These are phyloP conservation scores for Bhutanitis thaidina DNA, from an alignment of 2,888 invertebrate species.

Conservation along the genomic window DNA sequence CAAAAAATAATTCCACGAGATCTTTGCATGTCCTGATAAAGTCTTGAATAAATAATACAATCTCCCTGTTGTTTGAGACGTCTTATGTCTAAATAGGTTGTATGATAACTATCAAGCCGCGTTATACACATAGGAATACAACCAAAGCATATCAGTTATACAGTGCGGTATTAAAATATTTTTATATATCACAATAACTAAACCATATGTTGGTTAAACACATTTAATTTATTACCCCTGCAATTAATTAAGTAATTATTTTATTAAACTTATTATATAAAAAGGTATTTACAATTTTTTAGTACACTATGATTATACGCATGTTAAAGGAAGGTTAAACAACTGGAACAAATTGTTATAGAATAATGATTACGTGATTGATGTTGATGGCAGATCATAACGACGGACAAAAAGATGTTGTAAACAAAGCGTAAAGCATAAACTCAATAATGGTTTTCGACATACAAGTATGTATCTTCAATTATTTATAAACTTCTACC, in stretches of 20 bases:
- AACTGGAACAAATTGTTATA: neutral
- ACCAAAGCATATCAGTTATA: slow-evolving; percentile 3
- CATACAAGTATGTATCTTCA: slow-evolving; percentile 13
- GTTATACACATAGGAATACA: slow-evolving; percentile 6
- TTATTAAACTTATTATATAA: neutral
- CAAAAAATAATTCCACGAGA: slow-evolving; percentile 33
- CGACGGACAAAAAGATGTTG: neutral
- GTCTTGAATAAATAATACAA: slow-evolving; percentile 32
- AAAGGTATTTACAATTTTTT: neutral
- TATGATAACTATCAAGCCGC: slow-evolving; percentile 9
- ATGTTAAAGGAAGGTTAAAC: neutral
- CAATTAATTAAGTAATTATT: neutral
- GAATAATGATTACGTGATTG: neutral
- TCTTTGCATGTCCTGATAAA: slow-evolving; percentile 32
- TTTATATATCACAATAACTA: neutral
- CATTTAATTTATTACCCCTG: slow-evolving; percentile 1
- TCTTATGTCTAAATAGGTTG: slow-evolving; percentile 28
- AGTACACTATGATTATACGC: slow-evolving; percentile 1
- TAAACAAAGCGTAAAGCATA: neutral
- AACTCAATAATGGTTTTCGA: slow-evolving; percentile 6
- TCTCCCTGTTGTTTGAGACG: slow-evolving; percentile 31
- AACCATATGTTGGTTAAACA: slow-evolving; percentile 12
- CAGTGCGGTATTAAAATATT: slow-evolving; percentile 16
- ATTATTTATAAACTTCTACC: neutral
- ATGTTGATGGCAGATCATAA: too few species aligned